Conservation (phyloP, 2,113 vertebrate genomes). For the Sander lucioperca region DNA sequence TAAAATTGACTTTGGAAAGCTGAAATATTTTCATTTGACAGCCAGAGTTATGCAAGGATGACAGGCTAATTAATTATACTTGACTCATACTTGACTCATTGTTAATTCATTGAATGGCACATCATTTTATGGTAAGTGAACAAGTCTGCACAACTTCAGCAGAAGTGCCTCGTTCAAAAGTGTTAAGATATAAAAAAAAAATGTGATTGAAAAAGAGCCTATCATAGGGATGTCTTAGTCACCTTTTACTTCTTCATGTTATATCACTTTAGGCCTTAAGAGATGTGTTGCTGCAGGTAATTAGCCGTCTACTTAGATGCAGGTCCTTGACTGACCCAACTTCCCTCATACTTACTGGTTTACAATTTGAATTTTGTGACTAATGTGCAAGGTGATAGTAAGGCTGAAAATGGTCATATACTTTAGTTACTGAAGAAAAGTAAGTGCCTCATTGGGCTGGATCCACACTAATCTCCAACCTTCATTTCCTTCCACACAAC, state of each 20-base stretch:
- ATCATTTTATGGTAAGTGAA: slow-evolving; percentile 37
- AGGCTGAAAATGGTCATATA: slow-evolving; percentile 41
- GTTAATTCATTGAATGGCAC: slow-evolving; percentile 58
- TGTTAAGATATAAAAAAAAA: neutral
- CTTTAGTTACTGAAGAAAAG: slow-evolving; percentile 36
- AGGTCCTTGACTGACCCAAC: slow-evolving; percentile 37
- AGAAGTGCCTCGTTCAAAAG: slow-evolving; percentile 25
- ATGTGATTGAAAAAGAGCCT: slow-evolving; percentile 3
- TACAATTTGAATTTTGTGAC: slow-evolving; percentile 35
- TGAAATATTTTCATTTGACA: slow-evolving; percentile 58
- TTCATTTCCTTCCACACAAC: neutral
- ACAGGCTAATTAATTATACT: slow-evolving; percentile 62
- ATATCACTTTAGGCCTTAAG: slow-evolving; percentile 3
- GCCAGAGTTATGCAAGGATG: slow-evolving; percentile 41
- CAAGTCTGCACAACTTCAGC: slow-evolving; percentile 33
- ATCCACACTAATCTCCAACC: slow-evolving; percentile 11
- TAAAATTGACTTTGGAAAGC: slow-evolving; percentile 51
- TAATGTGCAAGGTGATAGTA: slow-evolving; percentile 29
- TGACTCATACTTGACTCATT: slow-evolving; percentile 57
- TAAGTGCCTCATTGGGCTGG: neutral
- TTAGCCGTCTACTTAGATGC: slow-evolving; percentile 14
- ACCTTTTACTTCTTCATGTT: slow-evolving; percentile 36
- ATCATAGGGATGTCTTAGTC: slow-evolving; percentile 1
- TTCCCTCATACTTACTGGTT: slow-evolving; percentile 16
- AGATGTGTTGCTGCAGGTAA: slow-evolving; percentile 37